phyloP scores from a whole-genome alignment of 1,140 invertebrate genomes.

The Sitophilus oryzae region DNA sequence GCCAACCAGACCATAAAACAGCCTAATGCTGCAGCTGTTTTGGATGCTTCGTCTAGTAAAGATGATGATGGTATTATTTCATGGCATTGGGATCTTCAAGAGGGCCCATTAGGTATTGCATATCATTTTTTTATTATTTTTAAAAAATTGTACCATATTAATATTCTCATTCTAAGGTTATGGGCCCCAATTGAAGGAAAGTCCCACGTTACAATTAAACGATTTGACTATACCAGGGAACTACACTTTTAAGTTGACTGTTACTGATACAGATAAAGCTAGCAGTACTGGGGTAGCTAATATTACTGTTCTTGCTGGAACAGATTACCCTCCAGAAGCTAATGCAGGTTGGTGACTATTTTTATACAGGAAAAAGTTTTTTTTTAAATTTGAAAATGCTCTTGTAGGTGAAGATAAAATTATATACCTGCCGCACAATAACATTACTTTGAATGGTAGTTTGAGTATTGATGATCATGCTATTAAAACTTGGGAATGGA shows the following conservation, averaged over 20 bases:
- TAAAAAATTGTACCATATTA: background rate
- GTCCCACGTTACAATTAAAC: slow-evolving; percentile 76
- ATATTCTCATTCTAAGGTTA: slow-evolving; percentile 62
- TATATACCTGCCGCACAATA: slow-evolving; percentile 84
- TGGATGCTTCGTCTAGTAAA: slow-evolving; percentile 67
- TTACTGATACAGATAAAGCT: slow-evolving; percentile 85
- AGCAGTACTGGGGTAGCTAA: slow-evolving; percentile 82
- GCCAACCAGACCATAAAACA: slow-evolving; percentile 77
- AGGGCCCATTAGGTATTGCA: slow-evolving; percentile 52
- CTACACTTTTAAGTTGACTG: slow-evolving; percentile 89
- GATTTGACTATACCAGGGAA: slow-evolving; percentile 79
- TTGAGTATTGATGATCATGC: slow-evolving; percentile 88
- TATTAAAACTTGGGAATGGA: slow-evolving; percentile 92
- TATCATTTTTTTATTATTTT: background rate
- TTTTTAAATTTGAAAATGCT: background rate
- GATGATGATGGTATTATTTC: slow-evolving; percentile 60
- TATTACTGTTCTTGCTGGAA: slow-evolving; percentile 85
- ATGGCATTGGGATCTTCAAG: slow-evolving; percentile 88
- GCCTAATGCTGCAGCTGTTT: slow-evolving; percentile 81
- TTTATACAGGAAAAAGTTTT: background rate
- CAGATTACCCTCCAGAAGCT: slow-evolving; percentile 90
- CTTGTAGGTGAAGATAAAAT: slow-evolving; percentile 73
- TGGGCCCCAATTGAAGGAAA: slow-evolving; percentile 69
- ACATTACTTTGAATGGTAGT: slow-evolving; percentile 83
- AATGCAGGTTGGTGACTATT: slow-evolving; percentile 62